Evolutionary conservation across 2,113 vertebrate genomes (phyloP), one percentile per base, ranked within the genome.

Genomic region (Nothobranchius furzeri): DNA sequence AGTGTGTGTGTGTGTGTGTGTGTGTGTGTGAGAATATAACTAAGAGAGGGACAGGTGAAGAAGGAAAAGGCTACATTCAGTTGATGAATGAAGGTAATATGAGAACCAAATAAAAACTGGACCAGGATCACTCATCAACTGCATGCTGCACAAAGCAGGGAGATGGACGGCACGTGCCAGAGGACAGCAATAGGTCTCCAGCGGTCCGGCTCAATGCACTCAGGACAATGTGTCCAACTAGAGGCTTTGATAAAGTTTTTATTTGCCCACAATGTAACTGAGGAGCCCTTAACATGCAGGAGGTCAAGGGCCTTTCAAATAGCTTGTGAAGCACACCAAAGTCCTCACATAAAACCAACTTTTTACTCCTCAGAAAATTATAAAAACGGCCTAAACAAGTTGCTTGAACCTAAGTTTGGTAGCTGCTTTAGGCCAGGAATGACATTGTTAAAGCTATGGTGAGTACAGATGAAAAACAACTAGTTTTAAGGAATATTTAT

Each of bases 161-260:
- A 37, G 56, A 60, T 42, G 60, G 60, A 66, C 4, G 25, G 36
- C 77, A 83, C 75, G 81, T 81, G 87, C 51, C 82, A 25, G 43
- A 1, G 20, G 60, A 59, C 52, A 24, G 63, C 46, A 11, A 40
- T 67, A 72, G 73, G 70, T 59, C 69, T 79, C 71, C 65, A 25
- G n/a, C 25, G 63, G 69, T 37, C 76, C 45, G 50, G 62, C 69
- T 88, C 70, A 8, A 42, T 67, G 47, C 72, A 70, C 54, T 67
- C 53, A 20, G 61, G 54, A 81, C 80, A 83, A 70, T 78, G 68
- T 78, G 76, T 68, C 81, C 76, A 82, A 73, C 2, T 20, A 77
- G 75, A 85, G 83, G 70, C 78, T 80, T 80, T 3, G 78, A 76
- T 84, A 82, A 90, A 65, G 91, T 79, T 76, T 89, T 85, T 85